A percentile compares a stretch with the other conserved stretches of the same genome.
Conservation (phyloP, 30 jellyfish, hydroid and myxozoan genomes). For the Sanderia malayensis region DNA sequence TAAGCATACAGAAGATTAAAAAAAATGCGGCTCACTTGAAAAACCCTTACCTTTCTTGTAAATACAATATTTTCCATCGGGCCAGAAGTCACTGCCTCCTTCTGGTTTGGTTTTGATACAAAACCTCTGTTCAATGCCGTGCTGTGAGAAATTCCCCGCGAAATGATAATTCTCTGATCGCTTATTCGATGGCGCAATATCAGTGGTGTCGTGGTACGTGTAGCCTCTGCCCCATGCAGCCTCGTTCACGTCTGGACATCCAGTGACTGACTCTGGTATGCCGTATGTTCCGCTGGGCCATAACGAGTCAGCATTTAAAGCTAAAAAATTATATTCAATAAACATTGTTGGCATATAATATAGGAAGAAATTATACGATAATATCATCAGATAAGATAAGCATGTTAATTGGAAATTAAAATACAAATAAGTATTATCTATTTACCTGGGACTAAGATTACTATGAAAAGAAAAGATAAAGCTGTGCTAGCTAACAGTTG, state of each 20-base stretch:
- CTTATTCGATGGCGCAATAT: constrained; percentile 88
- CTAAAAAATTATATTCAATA: constrained; percentile 38
- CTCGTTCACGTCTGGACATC: constrained; percentile 83
- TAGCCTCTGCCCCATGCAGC: constrained; percentile 84
- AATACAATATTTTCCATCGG: constrained; percentile 94
- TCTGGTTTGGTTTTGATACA: constrained; percentile 77
- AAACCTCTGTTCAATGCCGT: constrained; percentile 95
- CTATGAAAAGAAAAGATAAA: background rate
- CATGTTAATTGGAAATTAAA: too few species aligned
- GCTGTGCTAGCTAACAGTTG: background rate
- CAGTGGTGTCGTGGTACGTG: constrained; percentile 95
- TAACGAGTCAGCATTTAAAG: constrained; percentile 46
- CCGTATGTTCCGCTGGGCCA: constrained; percentile 99
- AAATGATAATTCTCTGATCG: constrained; percentile 93
- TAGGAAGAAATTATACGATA: too few species aligned
- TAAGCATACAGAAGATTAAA: background rate
- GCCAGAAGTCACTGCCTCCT: constrained; percentile 91
- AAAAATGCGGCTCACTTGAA: too few species aligned
- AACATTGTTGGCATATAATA: too few species aligned
- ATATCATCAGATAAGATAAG: too few species aligned
- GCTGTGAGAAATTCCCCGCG: constrained; percentile 98
- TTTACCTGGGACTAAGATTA: background rate
- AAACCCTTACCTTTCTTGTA: constrained; percentile 78
- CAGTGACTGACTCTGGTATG: constrained; percentile 90
- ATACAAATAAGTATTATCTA: too few species aligned